Conservation (phyloP, 2,113 vertebrate genomes). For the Aegithalos caudatus region DNA sequence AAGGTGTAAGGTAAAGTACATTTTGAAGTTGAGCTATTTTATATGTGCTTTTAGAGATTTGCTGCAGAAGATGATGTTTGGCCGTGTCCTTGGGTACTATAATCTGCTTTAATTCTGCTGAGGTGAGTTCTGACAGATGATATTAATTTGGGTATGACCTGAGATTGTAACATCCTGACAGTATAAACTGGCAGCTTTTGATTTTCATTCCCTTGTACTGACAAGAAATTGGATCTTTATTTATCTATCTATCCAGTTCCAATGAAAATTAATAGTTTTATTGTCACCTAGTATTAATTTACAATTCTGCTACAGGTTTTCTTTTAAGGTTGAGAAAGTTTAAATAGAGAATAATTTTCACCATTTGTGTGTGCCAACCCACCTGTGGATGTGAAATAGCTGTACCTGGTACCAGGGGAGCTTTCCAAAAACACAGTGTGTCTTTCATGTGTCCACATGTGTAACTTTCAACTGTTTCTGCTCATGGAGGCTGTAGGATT, state of each 20-base stretch:
- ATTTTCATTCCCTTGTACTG: background rate
- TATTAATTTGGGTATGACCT: background rate
- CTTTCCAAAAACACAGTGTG: background rate
- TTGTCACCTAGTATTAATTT: background rate
- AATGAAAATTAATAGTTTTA: background rate
- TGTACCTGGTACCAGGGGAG: background rate
- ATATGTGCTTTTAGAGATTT: background rate
- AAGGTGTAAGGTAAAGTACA: background rate
- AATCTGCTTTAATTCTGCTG: background rate
- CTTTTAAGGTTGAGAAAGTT: background rate
- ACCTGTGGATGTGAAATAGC: background rate
- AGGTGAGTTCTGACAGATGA: background rate
- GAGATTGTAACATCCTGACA: background rate
- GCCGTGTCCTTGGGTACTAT: background rate
- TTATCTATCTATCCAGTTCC: background rate
- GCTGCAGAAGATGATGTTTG: background rate
- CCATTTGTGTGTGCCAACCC: accelerated
- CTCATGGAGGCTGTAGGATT: background rate
- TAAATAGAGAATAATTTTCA: background rate
- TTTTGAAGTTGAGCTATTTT: background rate
- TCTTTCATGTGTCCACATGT: background rate
- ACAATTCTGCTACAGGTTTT: background rate
- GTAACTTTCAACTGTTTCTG: background rate
- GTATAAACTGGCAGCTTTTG: background rate
- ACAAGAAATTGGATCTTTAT: background rate